These are phyloP conservation scores for Coreoperca whiteheadi DNA, from an alignment of 2,113 vertebrate species.

Conservation along the genomic window DNA sequence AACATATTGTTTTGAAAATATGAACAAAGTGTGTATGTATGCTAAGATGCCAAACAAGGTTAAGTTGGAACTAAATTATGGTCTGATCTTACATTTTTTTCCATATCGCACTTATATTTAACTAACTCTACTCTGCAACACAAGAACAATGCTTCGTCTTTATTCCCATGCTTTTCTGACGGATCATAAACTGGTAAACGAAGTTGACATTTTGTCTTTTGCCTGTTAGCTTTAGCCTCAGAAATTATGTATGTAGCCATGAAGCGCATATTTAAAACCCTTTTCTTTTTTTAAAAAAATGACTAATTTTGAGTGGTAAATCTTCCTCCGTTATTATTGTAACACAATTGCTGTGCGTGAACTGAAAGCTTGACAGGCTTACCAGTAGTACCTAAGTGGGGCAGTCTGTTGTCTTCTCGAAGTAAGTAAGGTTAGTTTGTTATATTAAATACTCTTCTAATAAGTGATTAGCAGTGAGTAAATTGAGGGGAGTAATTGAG, in stretches of 20 bases:
- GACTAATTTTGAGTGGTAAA: neutral
- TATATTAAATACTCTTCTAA: slow-evolving; percentile 18
- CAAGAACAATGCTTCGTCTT: neutral
- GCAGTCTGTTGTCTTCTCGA: neutral
- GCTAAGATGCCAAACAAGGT: neutral
- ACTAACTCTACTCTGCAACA: neutral
- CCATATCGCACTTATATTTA: neutral
- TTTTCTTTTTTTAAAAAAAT: too few species aligned
- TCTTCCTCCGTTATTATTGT: neutral
- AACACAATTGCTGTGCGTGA: neutral
- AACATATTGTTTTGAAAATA: neutral
- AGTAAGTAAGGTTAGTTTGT: slow-evolving; percentile 16
- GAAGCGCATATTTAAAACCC: neutral
- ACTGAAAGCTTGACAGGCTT: neutral
- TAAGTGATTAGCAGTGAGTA: slow-evolving; percentile 38
- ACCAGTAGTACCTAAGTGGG: neutral
- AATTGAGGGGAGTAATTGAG: slow-evolving; percentile 33
- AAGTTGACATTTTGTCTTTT: neutral
- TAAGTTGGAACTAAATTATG: neutral
- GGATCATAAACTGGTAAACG: neutral
- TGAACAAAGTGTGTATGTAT: neutral
- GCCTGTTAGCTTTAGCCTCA: neutral
- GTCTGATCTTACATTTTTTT: neutral
- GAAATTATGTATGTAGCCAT: neutral
- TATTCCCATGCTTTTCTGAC: neutral